Conservation (phyloP, 2,797 vertebrate species). For the Halcyon leucocephala region DNA sequence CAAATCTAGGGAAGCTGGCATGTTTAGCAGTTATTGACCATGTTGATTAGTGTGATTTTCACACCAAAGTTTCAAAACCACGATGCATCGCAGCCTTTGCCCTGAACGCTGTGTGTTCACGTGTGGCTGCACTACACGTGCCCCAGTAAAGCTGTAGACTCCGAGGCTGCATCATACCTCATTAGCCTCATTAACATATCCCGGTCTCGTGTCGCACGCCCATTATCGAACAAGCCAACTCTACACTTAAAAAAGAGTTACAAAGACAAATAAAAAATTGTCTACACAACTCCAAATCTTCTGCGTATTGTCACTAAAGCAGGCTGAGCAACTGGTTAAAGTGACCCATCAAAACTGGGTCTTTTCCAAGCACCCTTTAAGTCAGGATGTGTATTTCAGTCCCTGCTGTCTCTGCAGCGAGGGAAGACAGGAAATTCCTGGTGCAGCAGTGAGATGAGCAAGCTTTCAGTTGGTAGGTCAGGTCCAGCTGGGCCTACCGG, state of each 20-base stretch:
- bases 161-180: background rate
- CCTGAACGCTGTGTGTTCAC: background rate
- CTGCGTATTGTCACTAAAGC: background rate
- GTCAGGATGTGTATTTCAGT: conserved; percentile 58
- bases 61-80: background rate
- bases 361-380: conserved; percentile 49
- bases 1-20: background rate
- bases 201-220: background rate
- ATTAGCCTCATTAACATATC: background rate
- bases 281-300: background rate
- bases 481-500: conserved; percentile 56
- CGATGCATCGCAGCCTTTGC: background rate
- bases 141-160: background rate
- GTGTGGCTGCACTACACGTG: background rate
- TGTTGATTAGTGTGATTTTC: background rate
- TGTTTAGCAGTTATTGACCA: background rate
- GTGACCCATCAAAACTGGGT: conserved; percentile 70
- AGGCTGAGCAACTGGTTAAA: conserved; percentile 2
- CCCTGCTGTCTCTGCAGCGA: background rate
- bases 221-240: background rate
- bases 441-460: background rate
- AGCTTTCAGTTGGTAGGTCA: conserved; percentile 26
- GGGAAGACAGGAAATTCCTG: conserved; percentile 24
- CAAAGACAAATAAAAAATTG: accelerated
- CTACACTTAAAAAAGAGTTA: background rate